Percentiles rank a stretch among this genome's conserved stretches.
These are phyloP conservation scores for Misgurnus mizolepis DNA, from an alignment of 2,113 vertebrate genomes.

Conservation along the genomic window DNA sequence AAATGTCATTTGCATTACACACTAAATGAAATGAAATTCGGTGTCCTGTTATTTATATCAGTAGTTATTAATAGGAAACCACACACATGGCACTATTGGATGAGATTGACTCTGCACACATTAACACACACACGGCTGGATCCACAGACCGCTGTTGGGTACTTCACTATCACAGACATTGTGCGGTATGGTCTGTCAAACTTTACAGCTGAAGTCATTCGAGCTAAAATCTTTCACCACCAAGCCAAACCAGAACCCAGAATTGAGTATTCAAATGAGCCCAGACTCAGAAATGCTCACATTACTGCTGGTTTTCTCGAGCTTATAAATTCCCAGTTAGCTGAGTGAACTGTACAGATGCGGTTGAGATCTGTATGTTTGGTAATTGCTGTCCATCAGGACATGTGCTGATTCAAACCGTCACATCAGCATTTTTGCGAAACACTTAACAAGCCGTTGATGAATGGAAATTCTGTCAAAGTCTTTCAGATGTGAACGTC, in stretches of 20 bases:
- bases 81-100: no score
- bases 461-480: conserved; percentile 10
- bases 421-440: background rate
- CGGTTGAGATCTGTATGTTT: background rate
- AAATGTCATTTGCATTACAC: no score
- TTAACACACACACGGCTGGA: background rate
- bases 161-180: no score
- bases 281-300: background rate
- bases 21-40: no score
- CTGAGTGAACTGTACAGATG: background rate
- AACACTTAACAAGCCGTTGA: conserved; percentile 5
- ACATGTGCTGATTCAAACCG: background rate
- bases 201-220: background rate
- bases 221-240: background rate
- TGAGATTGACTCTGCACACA: background rate
- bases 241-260: background rate
- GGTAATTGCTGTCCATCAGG: background rate
- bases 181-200: background rate
- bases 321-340: background rate
- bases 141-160: no score
- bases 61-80: no score
- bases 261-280: background rate
- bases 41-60: no score
- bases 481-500: conserved; percentile 9
- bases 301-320: background rate